Evolutionary conservation across 1,140 invertebrate genomes (phyloP).

Genomic region (Drosophila ercepeae): DNA sequence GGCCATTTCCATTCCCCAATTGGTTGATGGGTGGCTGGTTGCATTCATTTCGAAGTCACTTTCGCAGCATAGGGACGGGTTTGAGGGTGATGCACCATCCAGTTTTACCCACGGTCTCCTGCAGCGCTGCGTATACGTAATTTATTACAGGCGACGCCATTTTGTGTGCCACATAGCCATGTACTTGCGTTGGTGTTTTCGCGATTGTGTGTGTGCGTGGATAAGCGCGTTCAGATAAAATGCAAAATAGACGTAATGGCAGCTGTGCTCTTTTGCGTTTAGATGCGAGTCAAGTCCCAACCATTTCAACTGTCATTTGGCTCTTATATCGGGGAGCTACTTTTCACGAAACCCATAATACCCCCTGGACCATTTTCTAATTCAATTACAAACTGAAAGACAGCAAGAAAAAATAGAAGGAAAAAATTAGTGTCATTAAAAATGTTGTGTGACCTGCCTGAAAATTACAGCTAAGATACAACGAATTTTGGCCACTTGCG

Average conservation of each 20-base stretch:
- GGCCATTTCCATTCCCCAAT: constrained; percentile 41
- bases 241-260: constrained; percentile 58
- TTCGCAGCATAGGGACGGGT: constrained; percentile 1
- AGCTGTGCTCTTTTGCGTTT: constrained; percentile 14
- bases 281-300: constrained; percentile 22
- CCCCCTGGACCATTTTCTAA: constrained; percentile 25
- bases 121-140: constrained; percentile 73
- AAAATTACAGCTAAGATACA: constrained; percentile 20
- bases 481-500: constrained; percentile 13
- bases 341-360: neutral
- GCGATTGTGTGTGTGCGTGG: neutral
- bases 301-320: constrained; percentile 26
- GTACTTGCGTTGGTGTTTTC: constrained; percentile 24
- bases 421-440: constrained; percentile 53
- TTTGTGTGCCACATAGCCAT: constrained; percentile 49
- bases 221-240: constrained; percentile 63
- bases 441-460: constrained; percentile 61
- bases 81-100: too few relatives aligned
- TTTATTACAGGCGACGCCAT: constrained; percentile 75
- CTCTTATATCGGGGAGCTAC: constrained; percentile 4
- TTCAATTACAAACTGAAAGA: constrained; percentile 51
- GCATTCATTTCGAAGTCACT: constrained; percentile 19
- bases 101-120: constrained; percentile 56
- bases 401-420: constrained; percentile 3
- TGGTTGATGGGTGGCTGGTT: constrained; percentile 19